Base-by-base conservation (phyloP, 1,140 invertebrate species). In the Mya arenaria region DNA sequence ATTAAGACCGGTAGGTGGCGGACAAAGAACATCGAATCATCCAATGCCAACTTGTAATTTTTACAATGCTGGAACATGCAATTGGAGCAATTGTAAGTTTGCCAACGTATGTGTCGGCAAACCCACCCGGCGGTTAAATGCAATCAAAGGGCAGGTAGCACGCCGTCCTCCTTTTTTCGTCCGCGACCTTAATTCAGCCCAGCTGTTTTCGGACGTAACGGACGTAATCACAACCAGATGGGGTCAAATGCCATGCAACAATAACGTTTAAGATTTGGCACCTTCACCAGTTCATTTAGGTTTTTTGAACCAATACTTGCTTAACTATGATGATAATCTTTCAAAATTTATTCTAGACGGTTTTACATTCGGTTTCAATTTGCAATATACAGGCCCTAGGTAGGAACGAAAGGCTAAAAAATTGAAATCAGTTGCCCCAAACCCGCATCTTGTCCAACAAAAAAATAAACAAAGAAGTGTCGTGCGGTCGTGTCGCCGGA, bases 381-480 rank as follows among this genome's bases (percentile, higher is more conserved):
- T 80, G 8, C 48, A 80, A 41, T 73, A 82, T 65, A 60, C 39
- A 3, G 66, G 79, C 25, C 66, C 39, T 0, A 37, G 66, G 23
- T 1, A 17, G 2, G n/a, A 23, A 4, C 15, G 55, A 15, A 25
- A 25, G 17, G 25, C 58, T 65, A 52, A 52, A 32, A 82, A 74
- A 36, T 52, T 74, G 19, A 39, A 25, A 23, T 82, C 80, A 25
- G 52, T 62, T 23, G 2, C 19, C 10, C 10, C 28, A 37, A 28
- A 58, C 48, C 48, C 69, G 4, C 30, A 63, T 5, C 3, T 74
- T 39, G 36, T 74, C 8, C 2, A 17, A 6, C 5, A 55, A 36
- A 63, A n/a, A 74, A 68, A 56, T 74, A 30, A n/a, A 60, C 13
- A 63, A 60, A 65, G 80, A 74, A 62, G 5, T 73, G 25, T 36